These are phyloP conservation scores for Melanerpes aurifrons DNA, from an alignment of 2,113 vertebrate genomes.

Conservation along the genomic window DNA sequence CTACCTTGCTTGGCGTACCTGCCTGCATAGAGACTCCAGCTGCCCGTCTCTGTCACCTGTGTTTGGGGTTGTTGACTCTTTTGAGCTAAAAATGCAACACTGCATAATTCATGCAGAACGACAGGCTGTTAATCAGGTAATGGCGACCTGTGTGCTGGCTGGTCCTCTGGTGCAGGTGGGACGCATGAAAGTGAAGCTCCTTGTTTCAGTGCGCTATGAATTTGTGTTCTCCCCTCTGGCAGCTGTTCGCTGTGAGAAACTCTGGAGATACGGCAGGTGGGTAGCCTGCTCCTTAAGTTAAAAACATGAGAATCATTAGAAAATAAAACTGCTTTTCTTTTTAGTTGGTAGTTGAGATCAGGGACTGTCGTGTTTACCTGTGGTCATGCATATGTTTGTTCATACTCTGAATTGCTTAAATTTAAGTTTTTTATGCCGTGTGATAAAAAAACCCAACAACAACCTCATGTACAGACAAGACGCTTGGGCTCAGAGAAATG, in stretches of 20 bases:
- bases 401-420: neutral
- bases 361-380: neutral
- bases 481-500: neutral
- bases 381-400: neutral
- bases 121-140: fast-evolving
- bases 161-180: fast-evolving
- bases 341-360: neutral
- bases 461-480: neutral
- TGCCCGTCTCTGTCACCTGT: neutral
- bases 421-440: neutral
- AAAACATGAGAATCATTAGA: neutral
- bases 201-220: fast-evolving
- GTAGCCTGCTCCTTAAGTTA: neutral
- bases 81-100: fast-evolving
- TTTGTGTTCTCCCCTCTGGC: neutral
- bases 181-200: neutral
- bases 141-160: neutral
- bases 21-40: fast-evolving
- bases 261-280: neutral
- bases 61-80: no score
- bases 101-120: fast-evolving
- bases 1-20: no score
- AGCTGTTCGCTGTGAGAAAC: neutral
- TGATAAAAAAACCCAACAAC: no score
- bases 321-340: neutral